A percentile compares a stretch with the other conserved stretches of the same genome.
Evolutionary conservation across 2,888 invertebrate species (phyloP).

Genomic region (Byasa hedistus): DNA sequence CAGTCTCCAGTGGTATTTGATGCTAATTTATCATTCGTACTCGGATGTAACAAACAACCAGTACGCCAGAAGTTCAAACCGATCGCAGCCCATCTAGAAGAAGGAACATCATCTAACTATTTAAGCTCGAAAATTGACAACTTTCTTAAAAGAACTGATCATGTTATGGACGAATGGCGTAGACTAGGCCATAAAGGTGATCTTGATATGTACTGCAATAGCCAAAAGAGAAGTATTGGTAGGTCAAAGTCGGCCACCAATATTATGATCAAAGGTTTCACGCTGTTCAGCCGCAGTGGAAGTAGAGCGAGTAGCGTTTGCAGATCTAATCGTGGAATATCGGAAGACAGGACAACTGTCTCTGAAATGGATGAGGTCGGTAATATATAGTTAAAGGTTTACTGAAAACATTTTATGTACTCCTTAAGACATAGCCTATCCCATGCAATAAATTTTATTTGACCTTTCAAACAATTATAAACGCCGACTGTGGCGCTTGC

Average conservation of each 20-base stretch:
- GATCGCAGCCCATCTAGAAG: conserved; percentile 87
- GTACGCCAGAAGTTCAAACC: conserved; percentile 84
- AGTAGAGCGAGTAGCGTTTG: conserved; percentile 80
- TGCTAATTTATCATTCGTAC: conserved; percentile 88
- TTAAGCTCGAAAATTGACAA: conserved; percentile 88
- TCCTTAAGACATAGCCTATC: conserved; percentile 29
- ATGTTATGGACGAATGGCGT: conserved; percentile 93
- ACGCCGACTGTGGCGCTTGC: conserved; percentile 46
- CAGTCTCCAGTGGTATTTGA: conserved; percentile 90
- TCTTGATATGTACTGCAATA: conserved; percentile 55
- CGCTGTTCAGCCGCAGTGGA: conserved; percentile 79
- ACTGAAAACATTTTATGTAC: conserved; percentile 34
- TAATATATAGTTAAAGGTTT: conserved; percentile 36
- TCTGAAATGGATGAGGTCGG: conserved; percentile 84
- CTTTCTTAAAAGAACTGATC: conserved; percentile 90
- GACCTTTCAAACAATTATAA: conserved; percentile 49
- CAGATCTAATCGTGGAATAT: conserved; percentile 75
- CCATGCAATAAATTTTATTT: conserved; percentile 55
- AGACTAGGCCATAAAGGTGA: conserved; percentile 83
- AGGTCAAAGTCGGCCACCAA: conserved; percentile 88
- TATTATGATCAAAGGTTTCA: conserved; percentile 90
- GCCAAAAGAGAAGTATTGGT: conserved; percentile 69
- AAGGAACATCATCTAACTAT: conserved; percentile 87
- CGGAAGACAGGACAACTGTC: conserved; percentile 82
- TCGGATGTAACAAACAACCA: conserved; percentile 86